Base-by-base conservation (phyloP, 2,888 invertebrate species). In the Drosophila gaucha region DNA sequence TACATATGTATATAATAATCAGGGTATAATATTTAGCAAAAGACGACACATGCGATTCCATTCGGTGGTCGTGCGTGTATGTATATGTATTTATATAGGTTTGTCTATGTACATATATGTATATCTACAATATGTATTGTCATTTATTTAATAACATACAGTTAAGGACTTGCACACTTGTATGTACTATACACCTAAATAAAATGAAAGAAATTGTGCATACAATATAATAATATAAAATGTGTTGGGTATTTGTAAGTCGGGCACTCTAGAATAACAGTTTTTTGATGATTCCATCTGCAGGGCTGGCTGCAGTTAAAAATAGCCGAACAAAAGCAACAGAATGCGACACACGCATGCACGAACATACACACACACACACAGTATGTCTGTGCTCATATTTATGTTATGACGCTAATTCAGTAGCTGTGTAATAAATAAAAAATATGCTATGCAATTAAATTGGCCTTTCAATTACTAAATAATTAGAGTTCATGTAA, bases 261-360 rank as follows among this genome's bases (percentile, higher is more conserved):
- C 6, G 6, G 14, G 6, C 16, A 31, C 12, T 30, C 8, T 8
- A 18, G 8, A n/a, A 6, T 8, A 28, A 2, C 10, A 10, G 28
- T 20, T 16, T 26, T 24, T 14, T 10, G 12, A 22, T 50, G 8
- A 6, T 28, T 33, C 14, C 43, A 57, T 59, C 43, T 26, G 51
- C 3, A 10, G 24, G 24, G 38, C 12, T 60, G 31, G 31, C 12
- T 57, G 55, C 57, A 56, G 54, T 55, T 68, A 55, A 64, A 79
- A 72, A 83, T 68, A 71, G 67, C 35, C 39, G 22, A 14, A 28
- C 31, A 36, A 41, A 38, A 43, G 31, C 46, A 54, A 69, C 46
- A 55, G 39, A 38, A 49, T 30, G 47, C 36, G 50, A 31, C 31
- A 18, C 14, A 41, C 41, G 41, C 41, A 41, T 49, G 24, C 26